phyloP scores from a whole-genome alignment of 37 sponge, comb jelly and placozoan species.

The Ephydatia muelleri region DNA sequence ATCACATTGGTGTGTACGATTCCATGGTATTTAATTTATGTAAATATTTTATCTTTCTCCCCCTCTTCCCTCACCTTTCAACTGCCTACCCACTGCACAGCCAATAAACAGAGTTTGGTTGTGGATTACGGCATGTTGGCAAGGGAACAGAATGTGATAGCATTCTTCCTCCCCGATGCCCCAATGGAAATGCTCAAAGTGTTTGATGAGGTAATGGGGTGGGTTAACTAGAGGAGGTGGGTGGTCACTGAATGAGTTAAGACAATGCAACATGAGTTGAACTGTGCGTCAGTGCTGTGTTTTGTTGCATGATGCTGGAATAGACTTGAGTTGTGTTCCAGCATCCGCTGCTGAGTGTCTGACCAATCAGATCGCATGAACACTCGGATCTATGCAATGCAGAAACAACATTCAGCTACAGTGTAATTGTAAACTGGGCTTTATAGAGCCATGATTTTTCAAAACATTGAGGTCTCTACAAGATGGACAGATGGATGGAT shows the following conservation, averaged over 20 bases:
- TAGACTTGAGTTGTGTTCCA: not conserved
- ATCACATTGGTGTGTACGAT: no score
- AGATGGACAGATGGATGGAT: no score
- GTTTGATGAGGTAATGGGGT: slow-evolving; percentile 86
- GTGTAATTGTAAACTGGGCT: no score
- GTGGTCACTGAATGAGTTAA: not conserved
- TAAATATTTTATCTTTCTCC: no score
- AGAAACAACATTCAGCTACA: no score
- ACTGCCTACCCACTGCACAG: slow-evolving; percentile 34
- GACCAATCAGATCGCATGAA: no score
- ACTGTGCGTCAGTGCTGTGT: not conserved
- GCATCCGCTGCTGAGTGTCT: not conserved
- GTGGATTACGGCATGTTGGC: slow-evolving; percentile 94
- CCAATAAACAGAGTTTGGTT: slow-evolving; percentile 90
- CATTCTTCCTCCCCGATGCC: slow-evolving; percentile 99
- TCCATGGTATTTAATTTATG: no score
- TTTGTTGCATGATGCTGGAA: no score
- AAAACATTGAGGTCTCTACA: no score
- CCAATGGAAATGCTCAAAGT: slow-evolving; percentile 95
- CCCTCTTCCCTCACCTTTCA: no score
- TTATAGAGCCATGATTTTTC: no score
- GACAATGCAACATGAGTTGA: not conserved
- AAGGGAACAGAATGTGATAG: slow-evolving; percentile 77
- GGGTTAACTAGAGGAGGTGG: not conserved
- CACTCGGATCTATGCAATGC: no score